Percentiles rank a stretch among this genome's conserved stretches.
Conservation (phyloP, 2,888 invertebrate genomes). For the Tethea ocularis region DNA sequence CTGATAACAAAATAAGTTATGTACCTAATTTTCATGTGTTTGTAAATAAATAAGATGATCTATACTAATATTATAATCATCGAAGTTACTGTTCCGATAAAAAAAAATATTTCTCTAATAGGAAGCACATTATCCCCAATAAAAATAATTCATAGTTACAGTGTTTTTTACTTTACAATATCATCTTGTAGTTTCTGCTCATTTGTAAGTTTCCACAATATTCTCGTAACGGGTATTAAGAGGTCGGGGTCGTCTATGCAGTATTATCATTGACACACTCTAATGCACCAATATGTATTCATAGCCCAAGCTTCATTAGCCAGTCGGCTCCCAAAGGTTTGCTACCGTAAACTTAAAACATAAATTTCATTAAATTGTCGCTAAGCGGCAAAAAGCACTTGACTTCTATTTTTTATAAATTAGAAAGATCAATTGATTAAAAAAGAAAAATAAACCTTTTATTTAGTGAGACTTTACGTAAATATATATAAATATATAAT, state of each 20-base stretch:
- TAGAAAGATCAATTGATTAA: neutral
- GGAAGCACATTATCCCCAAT: too few species aligned
- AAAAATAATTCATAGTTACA: neutral
- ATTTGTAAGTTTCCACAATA: neutral
- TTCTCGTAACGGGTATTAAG: slow-evolving; percentile 29
- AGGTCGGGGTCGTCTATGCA: slow-evolving; percentile 57
- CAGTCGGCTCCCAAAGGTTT: slow-evolving; percentile 42
- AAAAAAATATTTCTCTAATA: too few species aligned
- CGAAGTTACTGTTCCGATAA: too few species aligned
- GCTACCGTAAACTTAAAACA: slow-evolving; percentile 35
- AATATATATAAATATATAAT: too few species aligned
- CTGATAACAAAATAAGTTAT: too few species aligned
- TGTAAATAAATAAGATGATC: too few species aligned
- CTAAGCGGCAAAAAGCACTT: slow-evolving; percentile 13
- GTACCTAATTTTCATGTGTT: too few species aligned
- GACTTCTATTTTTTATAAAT: neutral
- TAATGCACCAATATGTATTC: slow-evolving; percentile 78
- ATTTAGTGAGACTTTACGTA: too few species aligned
- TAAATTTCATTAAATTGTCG: slow-evolving; percentile 47
- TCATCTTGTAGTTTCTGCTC: neutral
- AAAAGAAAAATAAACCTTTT: too few species aligned
- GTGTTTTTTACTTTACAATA: neutral
- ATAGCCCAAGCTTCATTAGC: slow-evolving; percentile 66
- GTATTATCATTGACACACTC: slow-evolving; percentile 47
- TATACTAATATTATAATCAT: too few species aligned